A percentile compares a stretch with the other conserved stretches of the same genome.
Conservation (phyloP, 1,140 invertebrate genomes). For the Gryllus bimaculatus region DNA sequence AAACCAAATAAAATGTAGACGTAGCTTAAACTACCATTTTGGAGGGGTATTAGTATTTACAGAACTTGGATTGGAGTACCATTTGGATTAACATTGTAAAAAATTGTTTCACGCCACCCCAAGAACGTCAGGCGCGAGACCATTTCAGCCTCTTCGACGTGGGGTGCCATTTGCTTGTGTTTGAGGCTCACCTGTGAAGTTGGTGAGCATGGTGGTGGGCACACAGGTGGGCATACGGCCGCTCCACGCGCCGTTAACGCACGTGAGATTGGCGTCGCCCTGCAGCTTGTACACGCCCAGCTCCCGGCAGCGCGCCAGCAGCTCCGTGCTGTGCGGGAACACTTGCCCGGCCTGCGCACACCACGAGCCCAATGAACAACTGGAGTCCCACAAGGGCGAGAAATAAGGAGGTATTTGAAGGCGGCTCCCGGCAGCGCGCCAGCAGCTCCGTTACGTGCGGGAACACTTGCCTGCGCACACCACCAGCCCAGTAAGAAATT, state of each 20-base stretch:
- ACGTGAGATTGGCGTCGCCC: slow-evolving; percentile 53
- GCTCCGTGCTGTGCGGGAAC: slow-evolving; percentile 41
- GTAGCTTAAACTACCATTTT: no score
- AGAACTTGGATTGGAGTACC: no score
- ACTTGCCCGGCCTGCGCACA: slow-evolving; percentile 8
- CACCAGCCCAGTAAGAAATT: no score
- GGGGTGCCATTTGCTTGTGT: background rate
- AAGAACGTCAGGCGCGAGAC: no score
- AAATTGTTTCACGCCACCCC: no score
- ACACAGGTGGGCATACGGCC: slow-evolving; percentile 64
- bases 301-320: slow-evolving; percentile 63
- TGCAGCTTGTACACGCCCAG: slow-evolving; percentile 72
- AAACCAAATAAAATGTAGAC: no score
- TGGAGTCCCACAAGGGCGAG: no score
- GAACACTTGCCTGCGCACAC: slow-evolving; percentile 12
- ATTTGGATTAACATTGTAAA: no score
- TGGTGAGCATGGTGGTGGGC: slow-evolving; percentile 68
- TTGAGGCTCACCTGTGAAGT: slow-evolving; percentile 59
- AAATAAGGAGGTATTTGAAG: no score
- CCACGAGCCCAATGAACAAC: no score
- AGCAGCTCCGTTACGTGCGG: slow-evolving; percentile 46
- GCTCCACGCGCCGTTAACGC: slow-evolving; percentile 70
- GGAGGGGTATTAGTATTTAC: no score
- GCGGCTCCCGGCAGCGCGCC: slow-evolving; percentile 56
- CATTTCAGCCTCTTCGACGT: no score